Conservation (phyloP, 2,797 vertebrate species). For the Gambusia yucatana region DNA sequence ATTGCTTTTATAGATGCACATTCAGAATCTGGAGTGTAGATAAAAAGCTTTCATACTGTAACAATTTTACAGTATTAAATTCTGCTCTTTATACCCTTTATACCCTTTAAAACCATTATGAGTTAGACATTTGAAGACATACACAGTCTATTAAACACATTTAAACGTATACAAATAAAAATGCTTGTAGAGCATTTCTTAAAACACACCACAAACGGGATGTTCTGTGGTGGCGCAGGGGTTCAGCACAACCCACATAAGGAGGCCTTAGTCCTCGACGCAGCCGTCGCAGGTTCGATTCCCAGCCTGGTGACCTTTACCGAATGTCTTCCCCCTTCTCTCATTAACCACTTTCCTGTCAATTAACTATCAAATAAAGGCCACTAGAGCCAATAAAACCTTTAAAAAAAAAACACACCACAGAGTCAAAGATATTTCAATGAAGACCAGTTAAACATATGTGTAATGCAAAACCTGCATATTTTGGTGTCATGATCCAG, state of each 20-base stretch:
- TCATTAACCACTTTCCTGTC: too few species aligned
- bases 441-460: background rate
- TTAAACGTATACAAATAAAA: background rate
- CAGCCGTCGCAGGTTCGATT: too few species aligned
- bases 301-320: too few species aligned
- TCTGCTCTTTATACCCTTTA: background rate
- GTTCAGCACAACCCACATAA: too few species aligned
- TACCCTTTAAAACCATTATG: too few species aligned
- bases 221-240: too few species aligned
- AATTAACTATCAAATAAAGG: too few species aligned
- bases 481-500: background rate
- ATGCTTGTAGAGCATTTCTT: background rate
- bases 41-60: background rate
- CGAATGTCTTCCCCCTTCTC: too few species aligned
- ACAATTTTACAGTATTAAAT: background rate
- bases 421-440: background rate
- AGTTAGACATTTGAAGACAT: background rate
- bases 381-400: too few species aligned
- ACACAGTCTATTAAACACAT: background rate
- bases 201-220: background rate
- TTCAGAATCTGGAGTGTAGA: background rate
- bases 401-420: background rate
- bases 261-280: too few species aligned
- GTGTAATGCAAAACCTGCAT: too few species aligned
- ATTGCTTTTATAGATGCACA: background rate